phyloP scores from a whole-genome alignment of 2,888 invertebrate species.

The Anthrax anthrax region DNA sequence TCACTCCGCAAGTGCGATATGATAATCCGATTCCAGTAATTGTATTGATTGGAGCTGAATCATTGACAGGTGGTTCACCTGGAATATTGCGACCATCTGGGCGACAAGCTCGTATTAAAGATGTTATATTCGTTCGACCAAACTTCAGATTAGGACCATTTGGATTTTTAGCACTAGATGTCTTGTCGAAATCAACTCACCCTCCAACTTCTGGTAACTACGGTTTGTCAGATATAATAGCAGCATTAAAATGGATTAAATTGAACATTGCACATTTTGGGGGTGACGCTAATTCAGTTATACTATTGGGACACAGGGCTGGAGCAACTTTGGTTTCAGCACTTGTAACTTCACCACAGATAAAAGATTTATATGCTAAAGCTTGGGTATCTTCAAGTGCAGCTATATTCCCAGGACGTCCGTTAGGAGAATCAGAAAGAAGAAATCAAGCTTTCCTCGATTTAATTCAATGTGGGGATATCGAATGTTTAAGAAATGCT shows the following conservation, averaged over 20 bases:
- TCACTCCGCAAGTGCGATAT: slow-evolving; percentile 67
- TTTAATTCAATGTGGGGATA: slow-evolving; percentile 41
- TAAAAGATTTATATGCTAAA: slow-evolving; percentile 53
- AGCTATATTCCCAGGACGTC: slow-evolving; percentile 53
- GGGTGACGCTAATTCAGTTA: slow-evolving; percentile 62
- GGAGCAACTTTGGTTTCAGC: slow-evolving; percentile 74
- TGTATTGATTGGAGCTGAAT: slow-evolving; percentile 65
- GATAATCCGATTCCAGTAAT: slow-evolving; percentile 68
- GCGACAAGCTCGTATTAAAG: slow-evolving; percentile 57
- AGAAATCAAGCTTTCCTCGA: slow-evolving; percentile 47
- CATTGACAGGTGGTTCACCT: slow-evolving; percentile 62
- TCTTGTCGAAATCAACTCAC: slow-evolving; percentile 51
- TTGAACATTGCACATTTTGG: slow-evolving; percentile 73
- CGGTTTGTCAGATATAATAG: slow-evolving; percentile 65
- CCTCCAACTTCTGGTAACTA: slow-evolving; percentile 74
- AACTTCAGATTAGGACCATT: slow-evolving; percentile 68
- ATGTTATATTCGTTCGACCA: slow-evolving; percentile 74
- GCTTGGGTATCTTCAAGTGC: slow-evolving; percentile 72
- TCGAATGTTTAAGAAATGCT: slow-evolving; percentile 42
- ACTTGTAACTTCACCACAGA: slow-evolving; percentile 42
- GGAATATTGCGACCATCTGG: slow-evolving; percentile 59
- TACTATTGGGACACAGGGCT: slow-evolving; percentile 70
- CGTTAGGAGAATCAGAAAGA: slow-evolving; percentile 44
- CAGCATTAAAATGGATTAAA: slow-evolving; percentile 64
- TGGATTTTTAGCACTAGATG: slow-evolving; percentile 66